These are phyloP conservation scores for Ptychadena robeensis DNA, from an alignment of 2,797 vertebrate genomes.

Conservation along the genomic window DNA sequence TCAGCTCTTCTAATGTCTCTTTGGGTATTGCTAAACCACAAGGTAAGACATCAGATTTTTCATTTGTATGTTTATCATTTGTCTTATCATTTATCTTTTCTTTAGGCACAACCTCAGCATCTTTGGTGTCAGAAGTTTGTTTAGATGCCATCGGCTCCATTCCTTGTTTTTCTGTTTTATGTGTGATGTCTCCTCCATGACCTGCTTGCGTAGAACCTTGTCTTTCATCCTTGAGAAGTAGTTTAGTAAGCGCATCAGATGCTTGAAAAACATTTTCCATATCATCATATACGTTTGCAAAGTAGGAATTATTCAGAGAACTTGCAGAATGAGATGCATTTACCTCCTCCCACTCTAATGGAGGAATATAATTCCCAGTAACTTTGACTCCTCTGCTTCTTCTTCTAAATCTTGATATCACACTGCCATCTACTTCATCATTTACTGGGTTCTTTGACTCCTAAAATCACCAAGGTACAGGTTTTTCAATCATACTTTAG, in stretches of 20 bases:
- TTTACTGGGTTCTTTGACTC: conserved; percentile 70
- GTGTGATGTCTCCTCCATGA: conserved; percentile 10
- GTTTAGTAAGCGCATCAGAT: conserved; percentile 54
- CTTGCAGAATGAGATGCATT: conserved; percentile 65
- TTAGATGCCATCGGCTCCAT: conserved; percentile 3
- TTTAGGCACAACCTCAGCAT: not conserved
- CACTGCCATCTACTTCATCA: conserved; percentile 83
- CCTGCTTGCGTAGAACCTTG: not conserved
- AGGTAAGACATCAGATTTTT: conserved; percentile 25
- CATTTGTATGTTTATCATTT: not conserved
- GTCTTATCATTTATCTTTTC: conserved; percentile 32
- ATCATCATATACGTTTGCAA: conserved; percentile 57
- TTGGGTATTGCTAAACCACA: conserved; percentile 68
- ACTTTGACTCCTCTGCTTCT: conserved; percentile 80
- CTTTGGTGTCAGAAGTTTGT: not conserved
- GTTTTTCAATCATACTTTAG: not conserved
- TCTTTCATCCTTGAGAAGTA: conserved; percentile 55
- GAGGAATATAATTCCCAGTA: conserved; percentile 67
- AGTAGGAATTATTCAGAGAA: conserved; percentile 65
- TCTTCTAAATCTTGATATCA: conserved; percentile 76
- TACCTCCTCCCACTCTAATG: conserved; percentile 73
- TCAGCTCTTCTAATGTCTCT: conserved; percentile 77
- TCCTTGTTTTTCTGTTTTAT: not conserved
- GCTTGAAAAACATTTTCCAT: conserved; percentile 61
- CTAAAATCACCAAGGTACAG: conserved; percentile 73